A percentile compares a stretch with the other conserved stretches of the same genome.
These are phyloP conservation scores for Pterostichus madidus DNA, from an alignment of 2,888 invertebrate species.

Conservation along the genomic window DNA sequence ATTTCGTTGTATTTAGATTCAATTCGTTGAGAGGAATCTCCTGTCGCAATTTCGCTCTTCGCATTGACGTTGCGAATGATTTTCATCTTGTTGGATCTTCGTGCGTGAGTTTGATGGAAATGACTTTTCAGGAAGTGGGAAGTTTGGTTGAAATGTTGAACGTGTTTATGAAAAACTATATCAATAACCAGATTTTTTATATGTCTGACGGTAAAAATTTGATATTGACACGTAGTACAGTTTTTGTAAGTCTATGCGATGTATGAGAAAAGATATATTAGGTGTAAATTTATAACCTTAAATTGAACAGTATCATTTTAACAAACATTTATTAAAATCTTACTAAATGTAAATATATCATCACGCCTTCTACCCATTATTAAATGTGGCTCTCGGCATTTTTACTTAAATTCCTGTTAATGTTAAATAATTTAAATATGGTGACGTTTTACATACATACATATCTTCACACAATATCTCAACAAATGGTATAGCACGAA, in stretches of 20 bases:
- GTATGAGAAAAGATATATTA: too few relatives aligned
- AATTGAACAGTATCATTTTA: too few relatives aligned
- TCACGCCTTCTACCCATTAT: too few relatives aligned
- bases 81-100: not conserved
- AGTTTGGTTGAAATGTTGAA: not conserved
- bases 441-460: too few relatives aligned
- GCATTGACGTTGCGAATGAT: slow-evolving; percentile 5
- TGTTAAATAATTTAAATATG: too few relatives aligned
- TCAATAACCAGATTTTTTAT: slow-evolving; percentile 5
- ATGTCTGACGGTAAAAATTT: not conserved
- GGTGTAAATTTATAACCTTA: too few relatives aligned
- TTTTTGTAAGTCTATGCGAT: not conserved
- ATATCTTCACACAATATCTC: too few relatives aligned
- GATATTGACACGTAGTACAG: not conserved
- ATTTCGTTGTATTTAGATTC: slow-evolving; percentile 53
- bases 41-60: slow-evolving; percentile 41
- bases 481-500: too few relatives aligned
- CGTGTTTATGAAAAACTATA: slow-evolving; percentile 12
- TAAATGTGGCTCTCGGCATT: too few relatives aligned
- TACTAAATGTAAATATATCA: too few relatives aligned
- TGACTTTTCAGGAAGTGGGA: not conserved
- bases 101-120: slow-evolving; percentile 8
- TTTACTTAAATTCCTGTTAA: too few relatives aligned
- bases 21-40: slow-evolving; percentile 61
- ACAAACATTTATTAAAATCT: too few relatives aligned